Evolutionary conservation across 2,797 vertebrate genomes (phyloP), one percentile per base, ranked within the genome.

Genomic region (Heliangelus exortis): DNA sequence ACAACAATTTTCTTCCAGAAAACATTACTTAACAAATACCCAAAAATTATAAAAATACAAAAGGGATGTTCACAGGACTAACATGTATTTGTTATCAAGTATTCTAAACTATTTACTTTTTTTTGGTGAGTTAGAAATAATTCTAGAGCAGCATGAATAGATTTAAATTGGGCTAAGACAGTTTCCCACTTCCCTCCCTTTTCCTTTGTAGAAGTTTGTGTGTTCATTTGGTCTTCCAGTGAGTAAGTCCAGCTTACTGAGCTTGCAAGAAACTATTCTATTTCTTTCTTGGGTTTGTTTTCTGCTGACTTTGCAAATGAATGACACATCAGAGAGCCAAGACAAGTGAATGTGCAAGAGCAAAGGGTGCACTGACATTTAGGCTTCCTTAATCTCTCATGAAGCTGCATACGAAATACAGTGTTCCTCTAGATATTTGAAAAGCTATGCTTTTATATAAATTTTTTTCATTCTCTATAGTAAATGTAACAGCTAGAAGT

Each of bases 261-360:
- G 59, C 72, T 93, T 80, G 50, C 72, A 92, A 36, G 45, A 93
- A 87, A 67, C 34, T 76, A 57, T 84, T 89, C 16, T 78, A 16
- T 84, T 90, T 73, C 48, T 78, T 90, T 84, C 77, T 92, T 69
- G 45, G 15, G 33, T 84, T 82, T 74, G 28, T 80, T 83, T 94
- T 87, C 65, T 93, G 84, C 82, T 87, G 87, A 89, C 31, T 47
- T 78, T 63, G 75, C 87, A 92, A 93, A 36, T 25, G 53, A 79
- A 67, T 85, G 81, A 43, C 57, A 58, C 20, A 85, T 85, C 72
- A 92, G 84, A 83, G 34, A 94, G 68, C 36, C 65, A 87, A 83
- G 84, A 80, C 76, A 82, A 89, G 50, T 28, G 93, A 87, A 85
- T 67, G 61, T 87, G 68, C 48, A 72, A 68, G 61, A 87, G 72